Base-by-base conservation (phyloP, 2,797 vertebrate genomes). In the Myioborus miniatus region DNA sequence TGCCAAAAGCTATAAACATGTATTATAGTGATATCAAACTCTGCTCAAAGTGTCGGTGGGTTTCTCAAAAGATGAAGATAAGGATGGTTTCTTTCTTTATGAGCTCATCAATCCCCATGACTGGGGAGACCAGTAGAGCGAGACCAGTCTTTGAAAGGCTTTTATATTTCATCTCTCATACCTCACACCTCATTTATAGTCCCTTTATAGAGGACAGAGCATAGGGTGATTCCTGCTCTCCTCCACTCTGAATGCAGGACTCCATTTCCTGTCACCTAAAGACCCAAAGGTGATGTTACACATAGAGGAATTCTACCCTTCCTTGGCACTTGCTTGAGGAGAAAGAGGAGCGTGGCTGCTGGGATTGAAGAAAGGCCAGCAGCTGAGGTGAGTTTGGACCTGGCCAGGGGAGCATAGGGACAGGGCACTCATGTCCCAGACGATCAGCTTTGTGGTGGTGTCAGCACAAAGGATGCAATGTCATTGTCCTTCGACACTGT, bases 401-500 rank as follows among this genome's bases (percentile, higher is more conserved):
- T n/a, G 37, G 8, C 3, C 58, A n/a, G 17, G 14, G 34, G 26
- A 52, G 19, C 8, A 0, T 0, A 75, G 26, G 12, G 43, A 4
- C 29, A 65, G 27, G 56, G 7, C 23, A 34, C 8, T 78, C 4
- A 0, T 36, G 22, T 55, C 20, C 8, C 29, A 30, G 26, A 15
- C 0, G 0, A 24, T 60, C 20, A 41, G 30, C n/a, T 68, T 89
- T 50, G 27, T 1, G 1, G 20, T 3, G 36, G 20, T 30, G 27
- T 60, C 67, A 79, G 36, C 46, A 76, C 39, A 43, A 62, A 32
- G 55, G 29, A 16, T 2, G 1, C 34, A 27, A 15, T 6, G 15
- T 83, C 60, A 32, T 30, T 46, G 43, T 68, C 53, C 65, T 87
- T 78, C 63, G 55, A 22, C 46, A 49, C 16, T 2, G 1, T 8